phyloP scores from a whole-genome alignment of 2,888 invertebrate species.

The Amiota minor region DNA sequence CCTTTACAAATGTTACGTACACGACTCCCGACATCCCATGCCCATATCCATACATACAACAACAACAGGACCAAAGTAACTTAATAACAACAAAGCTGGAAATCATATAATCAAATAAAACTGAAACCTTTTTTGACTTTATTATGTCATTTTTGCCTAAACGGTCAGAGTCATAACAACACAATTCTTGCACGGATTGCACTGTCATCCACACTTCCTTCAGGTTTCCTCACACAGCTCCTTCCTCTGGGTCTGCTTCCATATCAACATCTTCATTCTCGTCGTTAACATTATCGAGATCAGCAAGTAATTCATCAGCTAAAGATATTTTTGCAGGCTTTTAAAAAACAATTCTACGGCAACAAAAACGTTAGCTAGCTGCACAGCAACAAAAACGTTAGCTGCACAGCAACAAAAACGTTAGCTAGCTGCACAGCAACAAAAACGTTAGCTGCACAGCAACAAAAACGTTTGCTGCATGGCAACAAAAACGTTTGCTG shows the following conservation, averaged over 20 bases:
- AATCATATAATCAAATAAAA: no score
- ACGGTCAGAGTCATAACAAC: slow-evolving; percentile 87
- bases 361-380: slow-evolving; percentile 1
- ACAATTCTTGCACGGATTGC: slow-evolving; percentile 88
- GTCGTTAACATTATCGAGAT: slow-evolving; percentile 90
- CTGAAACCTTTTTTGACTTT: no score
- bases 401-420: neutral
- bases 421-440: neutral
- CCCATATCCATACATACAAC: no score
- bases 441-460: no score
- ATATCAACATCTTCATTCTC: slow-evolving; percentile 72
- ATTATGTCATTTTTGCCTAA: no score
- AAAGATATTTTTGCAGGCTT: slow-evolving; percentile 84
- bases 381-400: no score
- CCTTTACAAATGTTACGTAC: neutral
- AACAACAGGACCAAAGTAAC: no score
- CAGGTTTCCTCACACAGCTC: slow-evolving; percentile 60
- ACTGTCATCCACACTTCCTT: slow-evolving; percentile 78
- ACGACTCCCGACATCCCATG: no score
- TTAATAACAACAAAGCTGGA: slow-evolving; percentile 30
- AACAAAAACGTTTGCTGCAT: neutral
- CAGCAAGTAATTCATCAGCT: slow-evolving; percentile 97
- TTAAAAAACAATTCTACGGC: slow-evolving; percentile 36
- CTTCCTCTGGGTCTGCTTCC: neutral
- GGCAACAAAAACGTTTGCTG: no score